Conservation (phyloP, 2,888 invertebrate species). For the Meta bourneti region DNA sequence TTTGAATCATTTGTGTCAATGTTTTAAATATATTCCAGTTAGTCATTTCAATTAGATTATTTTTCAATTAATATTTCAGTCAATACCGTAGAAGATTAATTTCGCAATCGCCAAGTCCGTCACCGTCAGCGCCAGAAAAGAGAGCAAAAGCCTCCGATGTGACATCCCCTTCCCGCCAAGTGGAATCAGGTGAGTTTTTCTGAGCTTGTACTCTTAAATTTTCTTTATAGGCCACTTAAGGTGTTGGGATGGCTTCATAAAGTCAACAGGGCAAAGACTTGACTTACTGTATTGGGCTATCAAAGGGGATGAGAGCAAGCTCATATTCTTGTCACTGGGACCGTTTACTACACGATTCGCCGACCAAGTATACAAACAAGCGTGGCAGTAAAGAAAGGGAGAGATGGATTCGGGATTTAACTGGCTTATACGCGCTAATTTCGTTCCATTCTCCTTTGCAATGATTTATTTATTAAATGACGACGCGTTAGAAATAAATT, state of each 20-base stretch:
- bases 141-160: slow-evolving; percentile 16
- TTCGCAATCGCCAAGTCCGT: neutral
- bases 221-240: slow-evolving; percentile 76
- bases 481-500: neutral
- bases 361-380: slow-evolving; percentile 62
- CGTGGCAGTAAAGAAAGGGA: slow-evolving; percentile 16
- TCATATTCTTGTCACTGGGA: slow-evolving; percentile 66
- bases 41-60: neutral
- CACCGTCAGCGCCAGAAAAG: neutral
- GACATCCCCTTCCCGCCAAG: slow-evolving; percentile 13
- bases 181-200: slow-evolving; percentile 73
- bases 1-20: too few species aligned
- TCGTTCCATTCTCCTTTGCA: neutral
- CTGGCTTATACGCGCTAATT: neutral
- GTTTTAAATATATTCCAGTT: too few species aligned
- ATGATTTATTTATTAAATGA: neutral
- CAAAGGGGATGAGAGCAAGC: slow-evolving; percentile 66
- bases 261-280: slow-evolving; percentile 74
- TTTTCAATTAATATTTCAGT: slow-evolving; percentile 7
- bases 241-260: slow-evolving; percentile 76
- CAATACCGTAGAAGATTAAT: neutral
- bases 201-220: slow-evolving; percentile 74
- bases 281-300: slow-evolving; percentile 73
- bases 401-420: neutral
- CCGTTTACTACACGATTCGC: slow-evolving; percentile 65